Conservation (phyloP, 2,888 invertebrate genomes). For the Eugnorisma glareosa region DNA sequence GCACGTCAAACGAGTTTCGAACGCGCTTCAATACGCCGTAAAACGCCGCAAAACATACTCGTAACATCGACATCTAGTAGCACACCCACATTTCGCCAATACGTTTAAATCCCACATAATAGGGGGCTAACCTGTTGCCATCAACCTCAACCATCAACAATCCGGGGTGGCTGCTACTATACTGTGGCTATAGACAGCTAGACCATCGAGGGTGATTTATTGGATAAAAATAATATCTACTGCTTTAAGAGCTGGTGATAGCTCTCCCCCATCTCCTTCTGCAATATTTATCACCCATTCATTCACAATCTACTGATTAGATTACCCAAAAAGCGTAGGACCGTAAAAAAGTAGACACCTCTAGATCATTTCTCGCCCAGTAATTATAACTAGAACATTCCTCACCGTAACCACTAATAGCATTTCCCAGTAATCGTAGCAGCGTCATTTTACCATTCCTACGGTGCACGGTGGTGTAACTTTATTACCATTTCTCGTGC, state of each 20-base stretch:
- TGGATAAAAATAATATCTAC: background rate
- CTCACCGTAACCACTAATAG: conserved; percentile 28
- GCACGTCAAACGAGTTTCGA: too few species aligned
- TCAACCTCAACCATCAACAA: background rate
- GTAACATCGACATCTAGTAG: too few species aligned
- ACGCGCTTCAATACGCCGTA: too few species aligned
- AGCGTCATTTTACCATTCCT: conserved; percentile 46
- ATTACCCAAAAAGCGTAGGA: background rate
- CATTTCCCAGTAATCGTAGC: conserved; percentile 23
- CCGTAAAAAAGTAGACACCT: background rate
- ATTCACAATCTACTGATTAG: background rate
- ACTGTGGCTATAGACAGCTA: background rate
- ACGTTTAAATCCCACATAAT: background rate
- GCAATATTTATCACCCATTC: background rate
- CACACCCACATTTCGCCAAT: background rate
- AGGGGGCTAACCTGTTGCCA: background rate
- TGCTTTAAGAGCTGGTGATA: background rate
- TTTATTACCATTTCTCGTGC: conserved; percentile 72
- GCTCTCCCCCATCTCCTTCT: background rate
- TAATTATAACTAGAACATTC: conserved; percentile 27
- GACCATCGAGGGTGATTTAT: background rate
- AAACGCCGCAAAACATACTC: too few species aligned
- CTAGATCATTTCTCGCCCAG: background rate
- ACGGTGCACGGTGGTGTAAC: conserved; percentile 53
- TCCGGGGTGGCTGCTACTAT: background rate